phyloP scores from a whole-genome alignment of 2,113 vertebrate genomes.

The Rhea pennata region DNA sequence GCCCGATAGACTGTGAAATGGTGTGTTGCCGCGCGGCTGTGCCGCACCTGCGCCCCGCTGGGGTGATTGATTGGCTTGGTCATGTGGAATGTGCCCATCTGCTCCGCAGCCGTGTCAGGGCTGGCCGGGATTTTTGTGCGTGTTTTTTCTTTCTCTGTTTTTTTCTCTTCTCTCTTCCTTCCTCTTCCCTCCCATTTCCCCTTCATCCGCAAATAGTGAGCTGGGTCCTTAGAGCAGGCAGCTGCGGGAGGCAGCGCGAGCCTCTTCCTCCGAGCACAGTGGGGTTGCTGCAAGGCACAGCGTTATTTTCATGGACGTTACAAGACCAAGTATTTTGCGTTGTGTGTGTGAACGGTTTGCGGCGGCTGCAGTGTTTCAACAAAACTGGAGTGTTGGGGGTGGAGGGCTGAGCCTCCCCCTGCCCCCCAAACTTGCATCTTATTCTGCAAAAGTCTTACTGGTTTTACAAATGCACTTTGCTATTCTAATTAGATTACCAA shows the following conservation, averaged over 20 bases:
- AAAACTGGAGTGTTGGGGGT: background rate
- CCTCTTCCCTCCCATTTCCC: conserved; percentile 59
- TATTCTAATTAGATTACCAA: conserved; percentile 79
- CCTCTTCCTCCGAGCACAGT: conserved; percentile 77
- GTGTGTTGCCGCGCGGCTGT: conserved; percentile 99
- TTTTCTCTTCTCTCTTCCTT: background rate
- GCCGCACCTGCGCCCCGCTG: conserved; percentile 98
- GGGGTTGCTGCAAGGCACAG: conserved; percentile 44
- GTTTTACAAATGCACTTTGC: conserved; percentile 36
- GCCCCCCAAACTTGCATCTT: background rate
- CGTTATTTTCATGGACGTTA: background rate
- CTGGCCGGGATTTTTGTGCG: background rate
- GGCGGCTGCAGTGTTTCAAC: background rate
- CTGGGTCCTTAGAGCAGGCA: conserved; percentile 82
- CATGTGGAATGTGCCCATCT: conserved; percentile 99
- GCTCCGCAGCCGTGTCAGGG: conserved; percentile 77
- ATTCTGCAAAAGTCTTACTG: conserved; percentile 17
- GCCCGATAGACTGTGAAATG: conserved; percentile 99
- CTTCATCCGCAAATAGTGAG: conserved; percentile 82
- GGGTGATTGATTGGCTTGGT: conserved; percentile 99
- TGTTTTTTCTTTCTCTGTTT: background rate
- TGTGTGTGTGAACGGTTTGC: background rate
- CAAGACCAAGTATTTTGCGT: background rate
- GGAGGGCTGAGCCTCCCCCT: background rate
- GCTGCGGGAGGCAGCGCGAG: conserved; percentile 81